Percentiles rank a stretch among this genome's conserved stretches.
phyloP scores from a whole-genome alignment of 2,888 invertebrate species.

The Proisotoma minuta region DNA sequence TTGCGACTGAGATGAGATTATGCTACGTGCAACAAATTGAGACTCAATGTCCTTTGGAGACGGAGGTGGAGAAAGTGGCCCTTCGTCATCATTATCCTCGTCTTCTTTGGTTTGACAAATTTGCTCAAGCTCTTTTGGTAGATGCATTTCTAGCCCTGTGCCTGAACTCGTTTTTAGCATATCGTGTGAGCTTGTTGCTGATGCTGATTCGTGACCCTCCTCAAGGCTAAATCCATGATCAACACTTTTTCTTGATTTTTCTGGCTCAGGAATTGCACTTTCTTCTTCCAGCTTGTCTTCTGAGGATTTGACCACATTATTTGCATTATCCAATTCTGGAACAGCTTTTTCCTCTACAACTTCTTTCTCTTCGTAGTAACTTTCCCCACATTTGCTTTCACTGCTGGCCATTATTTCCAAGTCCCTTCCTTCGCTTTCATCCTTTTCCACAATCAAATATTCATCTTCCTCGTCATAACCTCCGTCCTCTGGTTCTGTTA shows the following conservation, averaged over 20 bases:
- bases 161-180: too few species aligned
- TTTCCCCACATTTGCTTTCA: slow-evolving; percentile 20
- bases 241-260: not conserved
- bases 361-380: slow-evolving; percentile 25
- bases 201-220: not conserved
- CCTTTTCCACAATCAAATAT: slow-evolving; percentile 46
- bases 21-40: not conserved
- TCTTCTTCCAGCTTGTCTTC: not conserved
- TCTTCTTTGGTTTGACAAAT: slow-evolving; percentile 19
- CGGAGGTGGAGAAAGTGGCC: not conserved
- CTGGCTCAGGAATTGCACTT: not conserved
- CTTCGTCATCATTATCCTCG: slow-evolving; percentile 40
- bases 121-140: not conserved
- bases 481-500: slow-evolving; percentile 32
- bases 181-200: too few species aligned
- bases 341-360: slow-evolving; percentile 34
- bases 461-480: slow-evolving; percentile 47
- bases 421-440: slow-evolving; percentile 33
- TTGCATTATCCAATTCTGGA: slow-evolving; percentile 35
- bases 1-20: too few species aligned
- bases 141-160: not conserved
- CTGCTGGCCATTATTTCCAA: slow-evolving; percentile 25
- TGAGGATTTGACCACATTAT: too few species aligned
- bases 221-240: not conserved
- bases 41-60: not conserved